Evolutionary conservation across 2,797 vertebrate genomes (phyloP).

Genomic region (Pantherophis vulpinus): DNA sequence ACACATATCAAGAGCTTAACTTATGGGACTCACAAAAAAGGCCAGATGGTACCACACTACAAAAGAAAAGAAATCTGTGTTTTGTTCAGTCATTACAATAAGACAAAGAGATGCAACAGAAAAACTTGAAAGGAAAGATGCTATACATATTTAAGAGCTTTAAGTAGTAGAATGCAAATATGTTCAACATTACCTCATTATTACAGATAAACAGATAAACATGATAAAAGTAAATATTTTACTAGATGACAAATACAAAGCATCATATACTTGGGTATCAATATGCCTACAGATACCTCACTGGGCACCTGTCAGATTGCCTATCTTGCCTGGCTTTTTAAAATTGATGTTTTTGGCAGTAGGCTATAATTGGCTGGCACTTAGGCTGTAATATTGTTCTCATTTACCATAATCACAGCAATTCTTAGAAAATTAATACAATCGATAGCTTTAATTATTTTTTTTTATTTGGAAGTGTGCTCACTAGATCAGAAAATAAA

Average conservation of each 20-base stretch:
- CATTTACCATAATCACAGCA: background rate
- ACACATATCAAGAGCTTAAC: conserved; percentile 14
- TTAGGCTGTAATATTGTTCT: background rate
- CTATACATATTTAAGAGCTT: background rate
- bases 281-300: background rate
- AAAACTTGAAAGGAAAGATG: background rate
- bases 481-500: background rate
- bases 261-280: background rate
- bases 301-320: background rate
- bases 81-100: background rate
- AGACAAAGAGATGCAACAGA: background rate
- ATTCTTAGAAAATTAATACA: background rate
- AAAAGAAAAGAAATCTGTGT: background rate
- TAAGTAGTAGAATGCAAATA: background rate
- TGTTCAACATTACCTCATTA: background rate
- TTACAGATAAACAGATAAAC: background rate
- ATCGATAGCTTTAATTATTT: background rate
- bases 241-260: background rate
- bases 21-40: background rate
- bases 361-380: background rate
- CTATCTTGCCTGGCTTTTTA: background rate
- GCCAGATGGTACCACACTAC: background rate
- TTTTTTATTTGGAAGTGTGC: background rate
- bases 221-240: background rate
- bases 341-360: background rate